These are phyloP conservation scores for Frankliniella fusca DNA, from an alignment of 2,888 invertebrate genomes.

Conservation along the genomic window DNA sequence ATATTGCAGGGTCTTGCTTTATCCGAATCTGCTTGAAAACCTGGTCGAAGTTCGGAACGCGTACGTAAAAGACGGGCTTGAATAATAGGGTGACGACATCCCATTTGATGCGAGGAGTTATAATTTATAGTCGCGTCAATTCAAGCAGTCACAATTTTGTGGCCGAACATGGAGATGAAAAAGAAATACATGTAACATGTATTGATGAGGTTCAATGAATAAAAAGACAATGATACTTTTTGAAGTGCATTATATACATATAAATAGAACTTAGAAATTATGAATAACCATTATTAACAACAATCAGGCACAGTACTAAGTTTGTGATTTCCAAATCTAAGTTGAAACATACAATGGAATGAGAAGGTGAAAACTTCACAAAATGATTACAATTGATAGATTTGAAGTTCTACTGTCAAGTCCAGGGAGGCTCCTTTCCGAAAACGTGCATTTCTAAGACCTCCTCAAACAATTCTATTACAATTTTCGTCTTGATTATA, in stretches of 20 bases:
- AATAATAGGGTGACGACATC: no score
- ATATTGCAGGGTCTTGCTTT: no score
- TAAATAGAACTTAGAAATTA: constrained; percentile 10
- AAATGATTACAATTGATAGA: neutral
- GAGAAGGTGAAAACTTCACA: neutral
- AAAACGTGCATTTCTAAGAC: neutral
- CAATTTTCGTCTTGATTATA: neutral
- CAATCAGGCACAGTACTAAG: neutral
- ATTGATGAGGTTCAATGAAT: neutral
- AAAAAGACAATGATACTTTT: neutral
- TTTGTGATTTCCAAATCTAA: neutral
- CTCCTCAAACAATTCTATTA: neutral
- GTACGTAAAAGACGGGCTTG: no score
- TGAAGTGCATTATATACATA: constrained; percentile 14
- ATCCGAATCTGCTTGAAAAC: no score
- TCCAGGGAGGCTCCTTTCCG: no score
- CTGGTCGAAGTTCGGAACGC: no score
- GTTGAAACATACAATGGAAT: neutral
- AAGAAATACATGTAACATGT: no score
- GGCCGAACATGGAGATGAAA: no score
- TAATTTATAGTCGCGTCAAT: no score
- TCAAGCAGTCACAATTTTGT: no score
- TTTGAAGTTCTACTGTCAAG: neutral
- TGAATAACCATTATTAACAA: constrained; percentile 3
- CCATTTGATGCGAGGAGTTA: no score